phyloP scores from a whole-genome alignment of 2,888 invertebrate species.

The Rhogogaster chlorosoma region DNA sequence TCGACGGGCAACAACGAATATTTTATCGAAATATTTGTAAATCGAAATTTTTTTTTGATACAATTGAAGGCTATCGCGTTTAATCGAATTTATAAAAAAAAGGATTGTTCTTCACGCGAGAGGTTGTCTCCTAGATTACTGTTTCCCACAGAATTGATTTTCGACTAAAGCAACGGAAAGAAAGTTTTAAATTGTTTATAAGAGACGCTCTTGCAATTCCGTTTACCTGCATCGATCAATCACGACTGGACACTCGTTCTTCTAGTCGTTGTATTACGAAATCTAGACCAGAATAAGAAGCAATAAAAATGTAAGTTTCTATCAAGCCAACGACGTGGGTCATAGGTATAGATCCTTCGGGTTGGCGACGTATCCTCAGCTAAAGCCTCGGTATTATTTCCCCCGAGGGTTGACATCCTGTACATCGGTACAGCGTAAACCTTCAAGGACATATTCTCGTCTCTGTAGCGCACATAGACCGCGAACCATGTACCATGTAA shows the following conservation, averaged over 20 bases:
- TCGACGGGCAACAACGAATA: too few relatives aligned
- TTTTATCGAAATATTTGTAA: too few relatives aligned
- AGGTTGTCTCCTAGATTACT: not conserved
- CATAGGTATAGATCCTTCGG: conserved; percentile 12
- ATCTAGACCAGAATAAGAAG: conserved; percentile 10
- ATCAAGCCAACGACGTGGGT: not conserved
- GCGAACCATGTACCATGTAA: not conserved
- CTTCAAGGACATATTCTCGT: conserved; percentile 29
- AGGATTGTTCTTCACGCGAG: too few relatives aligned
- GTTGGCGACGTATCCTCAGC: conserved; percentile 32
- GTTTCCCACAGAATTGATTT: not conserved
- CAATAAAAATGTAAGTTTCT: conserved; percentile 28
- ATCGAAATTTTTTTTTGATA: not conserved
- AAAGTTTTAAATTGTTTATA: not conserved
- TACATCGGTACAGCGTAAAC: not conserved
- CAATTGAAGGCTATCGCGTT: not conserved
- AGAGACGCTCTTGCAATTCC: not conserved
- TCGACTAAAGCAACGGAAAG: not conserved
- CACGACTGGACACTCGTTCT: conserved; percentile 10
- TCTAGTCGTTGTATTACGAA: not conserved
- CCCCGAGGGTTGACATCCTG: conserved; percentile 55
- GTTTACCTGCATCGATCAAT: not conserved
- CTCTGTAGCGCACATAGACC: not conserved
- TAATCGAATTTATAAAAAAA: too few relatives aligned
- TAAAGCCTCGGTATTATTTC: conserved; percentile 60